phyloP scores from a whole-genome alignment of 2,113 vertebrate species.

The Crotalus horridus region DNA sequence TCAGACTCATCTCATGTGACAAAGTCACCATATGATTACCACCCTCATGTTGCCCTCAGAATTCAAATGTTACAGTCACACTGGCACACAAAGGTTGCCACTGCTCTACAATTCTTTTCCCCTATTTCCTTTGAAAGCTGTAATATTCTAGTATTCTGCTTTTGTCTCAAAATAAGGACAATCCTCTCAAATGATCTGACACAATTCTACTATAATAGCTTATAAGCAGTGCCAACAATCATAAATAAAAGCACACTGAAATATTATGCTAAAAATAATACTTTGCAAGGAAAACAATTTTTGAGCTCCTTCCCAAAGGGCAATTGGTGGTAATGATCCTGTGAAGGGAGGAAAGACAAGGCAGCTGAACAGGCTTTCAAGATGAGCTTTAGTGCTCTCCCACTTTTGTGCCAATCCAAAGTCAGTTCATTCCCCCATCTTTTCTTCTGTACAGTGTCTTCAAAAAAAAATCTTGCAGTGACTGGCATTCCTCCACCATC shows the following conservation, averaged over 20 bases:
- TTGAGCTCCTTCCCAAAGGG: background rate
- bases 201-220: background rate
- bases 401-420: background rate
- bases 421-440: background rate
- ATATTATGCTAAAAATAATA: background rate
- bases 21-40: background rate
- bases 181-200: background rate
- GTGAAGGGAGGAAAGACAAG: background rate
- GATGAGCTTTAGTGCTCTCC: background rate
- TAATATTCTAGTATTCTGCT: background rate
- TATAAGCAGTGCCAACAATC: background rate
- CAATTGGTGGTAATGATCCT: background rate
- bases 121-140: background rate
- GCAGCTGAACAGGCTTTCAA: background rate
- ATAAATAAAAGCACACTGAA: background rate
- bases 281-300: background rate
- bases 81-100: background rate
- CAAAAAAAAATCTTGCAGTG: background rate
- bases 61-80: background rate
- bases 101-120: background rate
- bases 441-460: background rate
- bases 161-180: background rate
- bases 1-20: background rate
- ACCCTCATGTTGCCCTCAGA: background rate
- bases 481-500: background rate